Conservation (phyloP, 2,888 invertebrate species). For the Ferdinandea cuprea region DNA sequence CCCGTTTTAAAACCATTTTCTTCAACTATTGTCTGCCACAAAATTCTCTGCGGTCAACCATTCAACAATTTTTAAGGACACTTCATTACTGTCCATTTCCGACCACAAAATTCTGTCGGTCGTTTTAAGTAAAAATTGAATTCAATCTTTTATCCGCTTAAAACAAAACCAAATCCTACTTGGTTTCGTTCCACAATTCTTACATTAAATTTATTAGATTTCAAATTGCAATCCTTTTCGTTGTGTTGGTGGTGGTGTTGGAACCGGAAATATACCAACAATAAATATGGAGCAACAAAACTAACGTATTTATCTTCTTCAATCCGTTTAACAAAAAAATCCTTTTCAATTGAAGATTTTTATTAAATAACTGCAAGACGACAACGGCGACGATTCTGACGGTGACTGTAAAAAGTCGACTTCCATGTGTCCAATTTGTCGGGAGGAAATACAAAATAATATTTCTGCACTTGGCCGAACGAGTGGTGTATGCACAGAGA, state of each 20-base stretch:
- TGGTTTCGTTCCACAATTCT: neutral
- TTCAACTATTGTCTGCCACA: neutral
- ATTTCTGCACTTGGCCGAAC: slow-evolving; percentile 24
- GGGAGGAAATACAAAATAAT: slow-evolving; percentile 31
- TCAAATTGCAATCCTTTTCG: slow-evolving; percentile 6
- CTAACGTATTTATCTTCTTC: neutral
- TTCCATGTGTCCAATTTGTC: slow-evolving; percentile 47
- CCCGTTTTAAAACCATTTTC: neutral
- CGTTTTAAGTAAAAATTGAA: neutral
- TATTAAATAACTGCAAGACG: slow-evolving; percentile 28
- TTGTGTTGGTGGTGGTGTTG: neutral
- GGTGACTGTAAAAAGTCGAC: neutral
- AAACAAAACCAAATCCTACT: neutral
- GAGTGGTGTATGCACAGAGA: slow-evolving; percentile 6
- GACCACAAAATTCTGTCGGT: neutral
- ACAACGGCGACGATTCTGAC: neutral
- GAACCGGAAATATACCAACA: neutral
- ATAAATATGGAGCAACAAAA: neutral
- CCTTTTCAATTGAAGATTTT: neutral
- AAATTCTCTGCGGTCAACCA: neutral
- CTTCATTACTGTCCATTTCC: neutral
- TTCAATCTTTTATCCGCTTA: neutral
- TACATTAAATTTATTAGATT: neutral
- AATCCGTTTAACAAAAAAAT: slow-evolving; percentile 17
- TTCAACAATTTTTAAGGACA: neutral